These are phyloP conservation scores for Vollenhovia emeryi DNA, from an alignment of 1,140 invertebrate genomes.

Conservation along the genomic window DNA sequence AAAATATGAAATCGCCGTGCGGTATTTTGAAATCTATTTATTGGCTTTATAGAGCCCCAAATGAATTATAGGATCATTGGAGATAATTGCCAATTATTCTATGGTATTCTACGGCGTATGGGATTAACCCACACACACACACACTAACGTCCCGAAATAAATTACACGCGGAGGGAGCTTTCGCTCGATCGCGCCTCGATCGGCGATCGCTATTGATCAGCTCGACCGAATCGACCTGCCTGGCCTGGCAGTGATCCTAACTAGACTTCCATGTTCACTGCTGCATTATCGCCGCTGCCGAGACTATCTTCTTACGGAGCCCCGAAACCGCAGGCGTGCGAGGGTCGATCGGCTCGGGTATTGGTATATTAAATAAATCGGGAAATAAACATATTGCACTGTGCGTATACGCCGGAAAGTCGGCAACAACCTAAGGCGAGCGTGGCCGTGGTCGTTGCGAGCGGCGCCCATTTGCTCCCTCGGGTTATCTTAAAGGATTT, in stretches of 20 bases:
- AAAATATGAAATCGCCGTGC: conserved; percentile 30
- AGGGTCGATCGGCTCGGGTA: background rate
- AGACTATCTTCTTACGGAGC: conserved; percentile 42
- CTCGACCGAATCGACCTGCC: conserved; percentile 28
- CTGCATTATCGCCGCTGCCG: conserved; percentile 24
- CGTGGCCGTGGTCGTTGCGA: background rate
- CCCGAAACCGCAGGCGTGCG: conserved; percentile 40
- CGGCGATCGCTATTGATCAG: conserved; percentile 44
- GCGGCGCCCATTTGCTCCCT: conserved; percentile 45
- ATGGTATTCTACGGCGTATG: conserved; percentile 20
- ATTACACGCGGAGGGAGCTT: conserved; percentile 41
- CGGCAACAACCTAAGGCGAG: conserved; percentile 11
- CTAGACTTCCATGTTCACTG: conserved; percentile 32
- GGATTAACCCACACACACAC: conserved; percentile 22
- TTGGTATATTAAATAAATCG: conserved; percentile 44
- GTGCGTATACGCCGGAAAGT: background rate
- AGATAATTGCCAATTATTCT: conserved; percentile 57
- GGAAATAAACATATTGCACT: conserved; percentile 4
- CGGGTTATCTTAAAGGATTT: conserved; percentile 61
- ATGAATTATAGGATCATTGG: conserved; percentile 46
- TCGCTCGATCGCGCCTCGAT: conserved; percentile 33
- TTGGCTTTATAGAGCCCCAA: background rate
- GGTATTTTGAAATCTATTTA: conserved; percentile 51
- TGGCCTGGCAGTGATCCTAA: conserved; percentile 25
- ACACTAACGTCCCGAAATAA: conserved; percentile 40